Evolutionary conservation across 2,113 vertebrate genomes (phyloP).

Genomic region (Petrocephalus zakoni): DNA sequence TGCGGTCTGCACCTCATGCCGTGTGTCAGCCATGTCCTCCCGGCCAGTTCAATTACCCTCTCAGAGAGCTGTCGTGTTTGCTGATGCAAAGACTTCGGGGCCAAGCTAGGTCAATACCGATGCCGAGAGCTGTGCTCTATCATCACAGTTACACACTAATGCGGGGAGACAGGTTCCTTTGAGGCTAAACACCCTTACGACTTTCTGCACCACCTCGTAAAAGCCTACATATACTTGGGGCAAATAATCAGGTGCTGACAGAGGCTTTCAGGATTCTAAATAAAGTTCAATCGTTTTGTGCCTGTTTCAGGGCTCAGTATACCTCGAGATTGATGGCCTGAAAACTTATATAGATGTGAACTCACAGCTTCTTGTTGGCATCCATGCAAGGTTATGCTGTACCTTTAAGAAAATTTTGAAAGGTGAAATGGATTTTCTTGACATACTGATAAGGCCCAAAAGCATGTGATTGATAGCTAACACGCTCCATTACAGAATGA

Average conservation of each 20-base stretch:
- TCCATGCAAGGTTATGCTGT: neutral
- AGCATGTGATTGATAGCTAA: neutral
- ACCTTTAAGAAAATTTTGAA: neutral
- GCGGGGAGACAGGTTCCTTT: neutral
- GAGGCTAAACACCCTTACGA: neutral
- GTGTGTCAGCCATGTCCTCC: neutral
- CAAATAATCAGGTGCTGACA: neutral
- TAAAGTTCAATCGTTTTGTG: neutral
- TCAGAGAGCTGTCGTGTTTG: neutral
- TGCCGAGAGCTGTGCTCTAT: neutral
- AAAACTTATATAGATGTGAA: neutral
- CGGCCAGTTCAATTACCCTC: neutral
- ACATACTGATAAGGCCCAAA: neutral
- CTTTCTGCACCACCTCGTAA: neutral
- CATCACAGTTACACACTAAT: neutral
- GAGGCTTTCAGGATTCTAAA: neutral
- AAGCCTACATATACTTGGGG: neutral
- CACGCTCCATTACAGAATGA: neutral
- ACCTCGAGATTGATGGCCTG: neutral
- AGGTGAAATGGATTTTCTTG: neutral
- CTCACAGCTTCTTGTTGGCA: neutral
- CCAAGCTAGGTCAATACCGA: neutral
- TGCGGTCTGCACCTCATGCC: neutral
- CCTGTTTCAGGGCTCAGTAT: neutral
- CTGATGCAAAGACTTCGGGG: neutral